Base-by-base conservation (phyloP, 2,797 vertebrate genomes). In the Anomalospiza imberbis region DNA sequence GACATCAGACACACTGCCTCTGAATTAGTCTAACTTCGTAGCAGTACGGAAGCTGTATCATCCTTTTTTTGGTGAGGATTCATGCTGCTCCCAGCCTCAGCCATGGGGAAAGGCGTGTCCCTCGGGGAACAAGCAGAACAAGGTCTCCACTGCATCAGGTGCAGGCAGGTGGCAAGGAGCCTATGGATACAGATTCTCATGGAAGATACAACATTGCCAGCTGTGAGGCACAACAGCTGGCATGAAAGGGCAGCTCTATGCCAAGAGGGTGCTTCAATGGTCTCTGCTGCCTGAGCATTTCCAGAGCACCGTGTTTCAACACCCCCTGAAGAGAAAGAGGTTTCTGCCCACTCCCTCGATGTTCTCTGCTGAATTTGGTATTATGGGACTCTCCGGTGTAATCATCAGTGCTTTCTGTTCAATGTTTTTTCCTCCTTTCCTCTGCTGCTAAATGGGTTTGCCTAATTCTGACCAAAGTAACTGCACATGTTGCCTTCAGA, bases 81-180 rank as follows among this genome's bases (percentile, higher is more conserved):
- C 12, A 9, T 0, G 0, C n/a, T 7, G 11, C 19, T 76, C 18
- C n/a, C 38, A 65, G 47, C 29, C 62, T 58, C 6, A 17, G 80
- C 26, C 2, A 2, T 11, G 16, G 47, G 32, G n/a, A 61, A 77
- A 57, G 40, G 21, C 3, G 5, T 67, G 87, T 71, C 61, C 62
- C 62, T 76, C 8, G 16, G 84, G 66, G 74, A 96, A 77, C 44
- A 22, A 4, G 9, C 4, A 21, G 84, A 92, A 22, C 12, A 1
- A 7, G 0, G 0, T 26, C 53, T 66, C 60, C 1, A 1, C 20
- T 36, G 61, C 4, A 2, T 51, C 3, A 4, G 40, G 18, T 18
- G 32, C 34, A 50, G 22, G 58, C 61, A 48, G 68, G 13, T 38
- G 66, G 42, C 38, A 36, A 74, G 31, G 8, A 92, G 29, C 28